Evolutionary conservation across 2,113 vertebrate genomes (phyloP).

Genomic region (Clarias gariepinus): DNA sequence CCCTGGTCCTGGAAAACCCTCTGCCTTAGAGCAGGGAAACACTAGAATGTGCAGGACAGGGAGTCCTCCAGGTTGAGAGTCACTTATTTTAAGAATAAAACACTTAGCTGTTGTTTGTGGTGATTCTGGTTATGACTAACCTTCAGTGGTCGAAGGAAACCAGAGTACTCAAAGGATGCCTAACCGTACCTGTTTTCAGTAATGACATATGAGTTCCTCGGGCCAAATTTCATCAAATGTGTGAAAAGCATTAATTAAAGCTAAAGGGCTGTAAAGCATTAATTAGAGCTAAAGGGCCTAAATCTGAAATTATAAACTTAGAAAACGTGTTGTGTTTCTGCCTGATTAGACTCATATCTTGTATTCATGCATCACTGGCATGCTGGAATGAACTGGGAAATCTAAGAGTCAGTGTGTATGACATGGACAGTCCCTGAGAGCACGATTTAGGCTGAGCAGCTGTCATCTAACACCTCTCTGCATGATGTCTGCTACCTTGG

Average conservation of each 20-base stretch:
- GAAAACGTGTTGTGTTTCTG: conserved; percentile 6
- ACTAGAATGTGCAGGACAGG: too few species aligned
- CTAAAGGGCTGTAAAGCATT: not conserved
- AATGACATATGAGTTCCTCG: not conserved
- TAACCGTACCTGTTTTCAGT: not conserved
- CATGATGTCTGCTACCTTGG: conserved; percentile 5
- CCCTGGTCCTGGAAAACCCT: too few species aligned
- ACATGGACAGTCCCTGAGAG: conserved; percentile 23
- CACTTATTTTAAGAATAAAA: too few species aligned
- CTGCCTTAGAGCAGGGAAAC: too few species aligned
- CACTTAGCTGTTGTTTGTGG: too few species aligned
- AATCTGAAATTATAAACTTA: conserved; percentile 1
- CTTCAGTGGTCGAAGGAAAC: too few species aligned
- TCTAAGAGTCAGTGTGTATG: not conserved
- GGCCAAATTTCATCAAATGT: conserved; percentile 8
- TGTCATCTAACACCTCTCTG: conserved; percentile 20
- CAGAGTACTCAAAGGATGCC: too few species aligned
- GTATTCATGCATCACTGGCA: not conserved
- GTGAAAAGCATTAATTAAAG: not conserved
- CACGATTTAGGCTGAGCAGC: conserved; percentile 17
- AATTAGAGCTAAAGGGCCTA: not conserved
- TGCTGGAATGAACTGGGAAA: conserved; percentile 9
- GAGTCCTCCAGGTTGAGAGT: too few species aligned
- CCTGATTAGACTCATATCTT: not conserved
- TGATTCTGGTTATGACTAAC: too few species aligned